These are phyloP conservation scores for Drosophila sulfurigaster DNA, from an alignment of 1,140 invertebrate species.

Conservation along the genomic window DNA sequence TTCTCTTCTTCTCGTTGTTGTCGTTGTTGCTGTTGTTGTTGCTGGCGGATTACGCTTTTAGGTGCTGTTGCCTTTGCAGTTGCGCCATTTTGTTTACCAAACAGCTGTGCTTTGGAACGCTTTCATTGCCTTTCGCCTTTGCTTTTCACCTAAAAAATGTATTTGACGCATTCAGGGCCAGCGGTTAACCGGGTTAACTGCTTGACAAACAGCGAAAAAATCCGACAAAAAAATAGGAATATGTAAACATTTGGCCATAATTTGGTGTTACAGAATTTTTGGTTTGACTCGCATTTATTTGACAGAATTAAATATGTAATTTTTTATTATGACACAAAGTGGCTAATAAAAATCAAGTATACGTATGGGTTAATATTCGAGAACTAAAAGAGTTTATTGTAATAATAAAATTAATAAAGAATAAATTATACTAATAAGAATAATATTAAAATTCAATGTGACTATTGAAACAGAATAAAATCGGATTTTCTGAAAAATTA, in stretches of 20 bases:
- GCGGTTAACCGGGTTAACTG: slow-evolving; percentile 11
- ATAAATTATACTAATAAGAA: too few species aligned
- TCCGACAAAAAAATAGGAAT: background rate
- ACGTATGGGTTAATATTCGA: too few species aligned
- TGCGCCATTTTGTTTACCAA: slow-evolving; percentile 36
- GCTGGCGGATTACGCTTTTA: slow-evolving; percentile 60
- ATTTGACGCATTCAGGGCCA: slow-evolving; percentile 4
- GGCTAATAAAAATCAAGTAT: background rate
- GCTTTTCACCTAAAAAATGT: slow-evolving; percentile 3
- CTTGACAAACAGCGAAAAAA: background rate
- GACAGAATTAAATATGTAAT: background rate
- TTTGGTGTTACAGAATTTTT: background rate
- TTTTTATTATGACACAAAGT: background rate
- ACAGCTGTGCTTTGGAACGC: slow-evolving; percentile 26
- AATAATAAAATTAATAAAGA: too few species aligned
- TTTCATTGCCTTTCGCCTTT: background rate
- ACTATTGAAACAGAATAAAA: too few species aligned
- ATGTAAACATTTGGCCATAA: background rate
- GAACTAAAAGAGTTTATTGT: too few species aligned
- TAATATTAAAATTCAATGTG: too few species aligned
- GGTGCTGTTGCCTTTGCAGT: slow-evolving; percentile 43
- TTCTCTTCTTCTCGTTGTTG: background rate
- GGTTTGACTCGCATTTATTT: background rate
- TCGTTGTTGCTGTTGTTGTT: slow-evolving; percentile 30
- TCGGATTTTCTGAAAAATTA: too few species aligned